Evolutionary conservation across 2,888 invertebrate species (phyloP).

Genomic region (Caenorhabditis auriculariae): DNA sequence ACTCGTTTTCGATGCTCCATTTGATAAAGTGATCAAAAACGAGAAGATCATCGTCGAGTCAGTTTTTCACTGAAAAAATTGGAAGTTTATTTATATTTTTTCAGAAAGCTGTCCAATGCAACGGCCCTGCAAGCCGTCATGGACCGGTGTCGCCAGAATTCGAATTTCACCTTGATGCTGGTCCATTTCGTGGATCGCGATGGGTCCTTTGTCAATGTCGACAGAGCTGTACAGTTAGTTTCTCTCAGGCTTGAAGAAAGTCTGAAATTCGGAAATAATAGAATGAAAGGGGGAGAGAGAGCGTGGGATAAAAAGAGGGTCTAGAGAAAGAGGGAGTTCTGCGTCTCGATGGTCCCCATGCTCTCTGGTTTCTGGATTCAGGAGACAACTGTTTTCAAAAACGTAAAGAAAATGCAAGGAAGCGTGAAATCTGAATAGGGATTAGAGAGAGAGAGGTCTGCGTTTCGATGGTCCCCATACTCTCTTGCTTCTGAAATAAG

Average conservation of each 20-base stretch:
- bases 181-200: slow-evolving; percentile 36
- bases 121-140: slow-evolving; percentile 33
- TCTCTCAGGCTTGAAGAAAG: too few relatives aligned
- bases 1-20: slow-evolving; percentile 43
- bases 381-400: too few relatives aligned
- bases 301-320: too few relatives aligned
- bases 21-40: slow-evolving; percentile 36
- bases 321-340: too few relatives aligned
- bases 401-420: too few relatives aligned
- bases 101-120: slow-evolving; percentile 35
- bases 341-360: too few relatives aligned
- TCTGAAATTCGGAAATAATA: too few relatives aligned
- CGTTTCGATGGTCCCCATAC: too few relatives aligned
- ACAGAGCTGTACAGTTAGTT: slow-evolving; percentile 27
- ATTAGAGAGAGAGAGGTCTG: too few relatives aligned
- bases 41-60: slow-evolving; percentile 41
- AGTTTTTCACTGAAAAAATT: slow-evolving; percentile 2
- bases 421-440: too few relatives aligned
- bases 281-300: background rate
- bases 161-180: slow-evolving; percentile 42
- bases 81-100: background rate
- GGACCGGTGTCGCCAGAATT: slow-evolving; percentile 40
- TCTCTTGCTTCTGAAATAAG: too few relatives aligned
- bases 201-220: slow-evolving; percentile 34
- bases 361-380: too few relatives aligned